These are phyloP conservation scores for Octomys mimax DNA, from an alignment of 2,797 vertebrate genomes.

Conservation along the genomic window DNA sequence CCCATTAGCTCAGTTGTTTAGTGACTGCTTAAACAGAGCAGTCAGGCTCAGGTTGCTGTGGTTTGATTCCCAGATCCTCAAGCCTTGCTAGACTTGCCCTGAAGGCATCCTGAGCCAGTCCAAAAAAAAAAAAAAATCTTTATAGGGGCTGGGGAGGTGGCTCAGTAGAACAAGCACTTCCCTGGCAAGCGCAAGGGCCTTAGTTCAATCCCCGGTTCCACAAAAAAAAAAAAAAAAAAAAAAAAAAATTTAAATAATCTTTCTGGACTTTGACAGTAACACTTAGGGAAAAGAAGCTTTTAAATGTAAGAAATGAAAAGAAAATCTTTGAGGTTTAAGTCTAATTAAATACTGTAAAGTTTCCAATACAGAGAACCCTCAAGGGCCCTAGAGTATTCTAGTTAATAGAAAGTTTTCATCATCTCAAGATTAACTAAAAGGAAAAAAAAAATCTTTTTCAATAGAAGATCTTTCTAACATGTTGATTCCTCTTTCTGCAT, in stretches of 20 bases:
- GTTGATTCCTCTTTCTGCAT: background rate
- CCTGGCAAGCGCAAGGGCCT: no score
- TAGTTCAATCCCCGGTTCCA: no score
- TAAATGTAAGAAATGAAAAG: constrained; percentile 52
- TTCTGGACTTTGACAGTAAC: background rate
- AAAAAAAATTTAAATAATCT: background rate
- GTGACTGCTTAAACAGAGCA: no score
- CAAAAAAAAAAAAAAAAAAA: no score
- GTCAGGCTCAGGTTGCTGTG: no score
- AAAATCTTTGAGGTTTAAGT: constrained; percentile 7
- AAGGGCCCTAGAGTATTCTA: background rate
- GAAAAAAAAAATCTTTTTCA: background rate
- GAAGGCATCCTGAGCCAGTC: no score
- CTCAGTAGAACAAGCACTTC: no score
- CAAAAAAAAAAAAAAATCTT: no score
- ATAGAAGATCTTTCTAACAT: background rate
- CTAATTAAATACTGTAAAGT: background rate
- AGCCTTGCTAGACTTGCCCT: no score
- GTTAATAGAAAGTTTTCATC: constrained; percentile 35
- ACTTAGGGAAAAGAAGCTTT: background rate
- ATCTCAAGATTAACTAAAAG: background rate
- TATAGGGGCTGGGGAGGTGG: no score
- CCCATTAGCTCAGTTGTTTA: no score
- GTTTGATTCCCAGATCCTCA: no score
- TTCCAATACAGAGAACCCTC: constrained; percentile 7